Percentiles rank a stretch among this genome's conserved stretches.
These are phyloP conservation scores for Delphinapterus leucas DNA, from an alignment of 2,113 vertebrate genomes.

Conservation along the genomic window DNA sequence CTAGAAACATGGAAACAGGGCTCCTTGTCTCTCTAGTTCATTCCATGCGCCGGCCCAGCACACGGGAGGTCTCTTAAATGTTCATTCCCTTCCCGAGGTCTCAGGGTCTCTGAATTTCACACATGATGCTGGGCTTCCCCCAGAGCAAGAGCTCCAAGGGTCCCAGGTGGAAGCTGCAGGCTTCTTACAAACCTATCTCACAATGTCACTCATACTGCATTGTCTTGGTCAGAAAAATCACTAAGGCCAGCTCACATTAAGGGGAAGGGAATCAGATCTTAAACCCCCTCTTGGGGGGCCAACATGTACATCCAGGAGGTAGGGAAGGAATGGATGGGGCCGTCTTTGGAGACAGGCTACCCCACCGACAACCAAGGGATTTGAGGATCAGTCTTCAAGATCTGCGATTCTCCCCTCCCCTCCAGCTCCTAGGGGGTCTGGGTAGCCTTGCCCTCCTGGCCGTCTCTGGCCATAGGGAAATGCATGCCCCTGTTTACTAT, in stretches of 20 bases:
- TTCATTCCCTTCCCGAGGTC: background rate
- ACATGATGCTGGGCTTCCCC: background rate
- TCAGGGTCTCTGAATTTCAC: too few relatives aligned
- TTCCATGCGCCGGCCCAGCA: background rate
- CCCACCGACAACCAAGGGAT: background rate
- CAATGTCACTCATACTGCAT: background rate
- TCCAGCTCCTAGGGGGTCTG: background rate
- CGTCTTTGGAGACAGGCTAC: background rate
- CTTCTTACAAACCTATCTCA: background rate
- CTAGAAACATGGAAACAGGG: rapidly evolving
- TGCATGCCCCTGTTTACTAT: background rate
- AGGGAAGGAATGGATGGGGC: background rate
- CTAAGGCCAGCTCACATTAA: background rate
- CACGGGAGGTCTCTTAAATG: background rate
- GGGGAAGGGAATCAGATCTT: background rate
- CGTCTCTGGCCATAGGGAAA: background rate
- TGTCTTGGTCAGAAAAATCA: background rate
- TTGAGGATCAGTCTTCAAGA: background rate
- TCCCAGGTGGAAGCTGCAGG: too few relatives aligned
- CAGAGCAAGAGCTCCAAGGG: background rate
- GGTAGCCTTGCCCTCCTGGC: background rate
- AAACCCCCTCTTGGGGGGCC: rapidly evolving
- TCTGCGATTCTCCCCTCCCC: background rate
- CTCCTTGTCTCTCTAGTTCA: too few relatives aligned
- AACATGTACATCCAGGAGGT: too few relatives aligned